A percentile compares a stretch with the other conserved stretches of the same genome.
Conservation (phyloP, 2,113 vertebrate genomes). For the Grallaria varia region DNA sequence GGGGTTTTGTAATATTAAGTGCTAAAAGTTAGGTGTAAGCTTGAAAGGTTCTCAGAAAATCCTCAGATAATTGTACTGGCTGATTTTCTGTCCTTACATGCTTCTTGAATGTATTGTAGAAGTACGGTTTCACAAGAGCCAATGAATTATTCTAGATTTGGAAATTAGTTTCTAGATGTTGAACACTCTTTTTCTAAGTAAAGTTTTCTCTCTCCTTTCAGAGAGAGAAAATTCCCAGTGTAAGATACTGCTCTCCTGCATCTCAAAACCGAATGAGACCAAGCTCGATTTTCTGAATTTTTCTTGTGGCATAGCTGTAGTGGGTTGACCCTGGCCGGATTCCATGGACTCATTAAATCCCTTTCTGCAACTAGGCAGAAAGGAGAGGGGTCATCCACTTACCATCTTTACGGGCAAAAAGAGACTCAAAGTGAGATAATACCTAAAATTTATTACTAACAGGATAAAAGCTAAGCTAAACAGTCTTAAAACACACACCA, state of each 20-base stretch:
- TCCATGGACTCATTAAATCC: too few species aligned
- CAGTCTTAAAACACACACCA: too few species aligned
- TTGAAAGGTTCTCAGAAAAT: neutral
- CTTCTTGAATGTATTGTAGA: neutral
- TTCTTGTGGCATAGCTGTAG: neutral
- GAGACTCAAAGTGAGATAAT: too few species aligned
- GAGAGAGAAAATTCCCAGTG: neutral
- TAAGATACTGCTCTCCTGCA: neutral
- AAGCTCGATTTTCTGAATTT: neutral
- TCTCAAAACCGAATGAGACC: neutral
- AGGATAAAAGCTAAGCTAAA: too few species aligned
- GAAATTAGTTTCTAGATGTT: neutral
- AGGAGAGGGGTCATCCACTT: too few species aligned
- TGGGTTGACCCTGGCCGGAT: too few species aligned
- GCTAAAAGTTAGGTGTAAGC: neutral
- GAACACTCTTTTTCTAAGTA: neutral
- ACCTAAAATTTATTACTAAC: too few species aligned
- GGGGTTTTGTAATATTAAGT: neutral
- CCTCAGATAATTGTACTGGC: neutral
- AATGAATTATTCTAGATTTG: neutral
- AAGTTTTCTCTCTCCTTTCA: neutral
- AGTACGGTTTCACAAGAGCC: neutral
- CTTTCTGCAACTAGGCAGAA: too few species aligned
- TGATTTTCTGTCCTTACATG: neutral
- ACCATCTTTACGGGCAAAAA: too few species aligned